Evolutionary conservation across 2,797 vertebrate species (phyloP), one percentile per base, ranked within the genome.

Genomic region (Pogoniulus pusillus): DNA sequence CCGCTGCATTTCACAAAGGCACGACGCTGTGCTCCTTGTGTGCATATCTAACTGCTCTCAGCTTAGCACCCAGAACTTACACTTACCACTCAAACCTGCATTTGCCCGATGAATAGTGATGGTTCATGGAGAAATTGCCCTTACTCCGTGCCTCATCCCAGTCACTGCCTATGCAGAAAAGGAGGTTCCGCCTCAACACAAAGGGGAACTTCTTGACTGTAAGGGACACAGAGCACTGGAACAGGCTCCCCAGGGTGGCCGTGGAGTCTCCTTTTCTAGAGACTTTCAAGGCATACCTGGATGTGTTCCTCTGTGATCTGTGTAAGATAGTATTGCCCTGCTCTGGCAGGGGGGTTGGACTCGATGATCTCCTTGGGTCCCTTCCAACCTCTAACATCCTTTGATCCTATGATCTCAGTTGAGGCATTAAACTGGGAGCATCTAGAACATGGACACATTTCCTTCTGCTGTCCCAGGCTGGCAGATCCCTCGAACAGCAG

Each of bases 361-460:
- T n/a, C n/a, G n/a, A n/a, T n/a, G n/a, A n/a, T n/a, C n/a, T n/a
- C n/a, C n/a, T n/a, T n/a, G n/a, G n/a, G n/a, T n/a, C n/a, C n/a
- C n/a, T n/a, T n/a, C n/a, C n/a, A n/a, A n/a, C n/a, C n/a, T n/a
- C n/a, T n/a, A n/a, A n/a, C n/a, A n/a, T n/a, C n/a, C n/a, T n/a
- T n/a, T n/a, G n/a, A n/a, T n/a, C 26, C 5, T 43, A 58, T 47
- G 24, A 16, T 16, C 29, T 68, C 2, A 0, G 32, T 82, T 13
- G 23, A 32, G 57, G 45, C 26, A 24, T 18, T 4, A 3, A 7
- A 4, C 23, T 10, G 41, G 35, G 51, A 69, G 35, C 6, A 5
- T 17, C 10, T 0, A 0, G 34, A 34, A 23, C 15, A 24, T 59
- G 23, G 7, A 4, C 0, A 0, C 0, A 0, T 34, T 65, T 47